These are phyloP conservation scores for Cheilosia soror DNA, from an alignment of 2,888 invertebrate genomes.

Conservation along the genomic window DNA sequence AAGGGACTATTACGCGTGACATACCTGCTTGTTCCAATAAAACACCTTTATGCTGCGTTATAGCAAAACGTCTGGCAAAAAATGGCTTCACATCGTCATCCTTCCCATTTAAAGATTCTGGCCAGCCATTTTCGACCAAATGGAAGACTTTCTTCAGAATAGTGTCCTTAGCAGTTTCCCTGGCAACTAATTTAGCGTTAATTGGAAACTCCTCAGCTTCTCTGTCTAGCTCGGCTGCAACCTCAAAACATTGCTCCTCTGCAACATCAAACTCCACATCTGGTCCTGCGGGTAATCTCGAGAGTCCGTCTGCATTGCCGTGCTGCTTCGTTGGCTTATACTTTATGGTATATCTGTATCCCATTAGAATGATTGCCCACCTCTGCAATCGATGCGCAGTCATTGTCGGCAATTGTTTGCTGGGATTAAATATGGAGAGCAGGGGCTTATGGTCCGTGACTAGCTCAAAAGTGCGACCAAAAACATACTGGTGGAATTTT, in stretches of 20 bases:
- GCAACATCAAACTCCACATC: constrained; percentile 31
- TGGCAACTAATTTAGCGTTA: constrained; percentile 15
- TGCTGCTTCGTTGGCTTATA: constrained; percentile 11
- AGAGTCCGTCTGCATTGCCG: constrained; percentile 32
- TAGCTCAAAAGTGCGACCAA: constrained; percentile 57
- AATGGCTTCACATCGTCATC: too few relatives aligned
- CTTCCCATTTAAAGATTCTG: neutral
- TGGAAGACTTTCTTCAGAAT: constrained; percentile 10
- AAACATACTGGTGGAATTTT: constrained; percentile 54
- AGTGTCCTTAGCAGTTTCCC: constrained; percentile 28
- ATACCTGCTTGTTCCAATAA: too few relatives aligned
- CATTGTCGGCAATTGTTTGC: constrained; percentile 48
- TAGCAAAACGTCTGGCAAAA: too few relatives aligned
- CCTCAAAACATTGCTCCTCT: constrained; percentile 17
- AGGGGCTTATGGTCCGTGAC: constrained; percentile 45
- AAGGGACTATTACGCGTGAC: too few relatives aligned
- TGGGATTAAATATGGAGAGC: constrained; percentile 44
- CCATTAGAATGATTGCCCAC: constrained; percentile 42
- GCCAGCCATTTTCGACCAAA: constrained; percentile 35
- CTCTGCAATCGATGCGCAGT: constrained; percentile 47
- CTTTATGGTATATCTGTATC: constrained; percentile 17
- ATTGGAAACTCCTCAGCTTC: constrained; percentile 13
- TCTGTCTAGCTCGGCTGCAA: neutral
- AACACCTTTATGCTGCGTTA: too few relatives aligned
- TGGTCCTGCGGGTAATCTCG: constrained; percentile 15